Base-by-base conservation (phyloP, 2,113 vertebrate species). In the Prietella phreatophila region DNA sequence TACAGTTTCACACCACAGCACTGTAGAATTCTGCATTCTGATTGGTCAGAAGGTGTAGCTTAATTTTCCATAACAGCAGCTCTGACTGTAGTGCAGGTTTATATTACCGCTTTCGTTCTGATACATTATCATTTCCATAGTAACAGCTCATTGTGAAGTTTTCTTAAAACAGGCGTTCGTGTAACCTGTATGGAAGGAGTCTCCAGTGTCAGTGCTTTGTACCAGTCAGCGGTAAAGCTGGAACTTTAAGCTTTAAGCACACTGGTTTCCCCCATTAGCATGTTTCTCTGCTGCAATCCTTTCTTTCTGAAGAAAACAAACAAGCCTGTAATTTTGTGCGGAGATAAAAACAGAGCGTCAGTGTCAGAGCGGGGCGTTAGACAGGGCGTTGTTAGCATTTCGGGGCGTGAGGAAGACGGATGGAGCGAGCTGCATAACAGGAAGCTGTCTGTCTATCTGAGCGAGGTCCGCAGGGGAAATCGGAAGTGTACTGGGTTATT, bases 401-500 rank as follows among this genome's bases (percentile, higher is more conserved):
- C 58, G 0, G 87, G 65, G 3, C 55, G 39, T 47, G 79, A 60
- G 65, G 42, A 50, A 82, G 55, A 56, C 0, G 14, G 63, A 36
- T n/a, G 65, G 76, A 82, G 13, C 4, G 50, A 47, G n/a, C 25
- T 33, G 33, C 53, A 65, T 25, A 10, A 30, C 56, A 13, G 4
- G 61, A 55, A 33, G 33, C 65, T 56, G 80, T 71, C 20, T 71
- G 71, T 39, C 84, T 42, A 33, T 85, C 84, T 82, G 78, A 33
- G 39, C 33, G 73, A 61, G 56, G 79, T 15, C 84, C 79, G 15
- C 19, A 1, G 5, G 87, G 83, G 84, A 89, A 71, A 61, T 67
- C 47, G 36, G 42, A 86, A 83, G 58, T 30, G 84, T 86, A 58
- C 69, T 63, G 50, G 36, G 60, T 63, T 89, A 78, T 89, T 83